phyloP scores from a whole-genome alignment of 2,888 invertebrate genomes.

The Ypsolopha sequella region DNA sequence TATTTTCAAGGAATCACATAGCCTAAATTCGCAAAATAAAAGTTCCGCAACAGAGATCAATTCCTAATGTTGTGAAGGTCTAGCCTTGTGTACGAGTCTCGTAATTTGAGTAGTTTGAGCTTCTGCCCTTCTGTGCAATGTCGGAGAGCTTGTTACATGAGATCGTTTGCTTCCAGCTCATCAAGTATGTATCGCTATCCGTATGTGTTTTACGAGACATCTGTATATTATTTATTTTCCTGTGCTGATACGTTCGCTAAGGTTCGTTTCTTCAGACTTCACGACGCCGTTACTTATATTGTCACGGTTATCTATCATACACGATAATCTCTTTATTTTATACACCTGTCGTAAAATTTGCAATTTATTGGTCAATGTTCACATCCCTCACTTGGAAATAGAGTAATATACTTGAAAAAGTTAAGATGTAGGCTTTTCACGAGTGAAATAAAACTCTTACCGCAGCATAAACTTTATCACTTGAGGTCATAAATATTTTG shows the following conservation, averaged over 20 bases:
- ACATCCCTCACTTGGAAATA: constrained; percentile 7
- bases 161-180: not conserved
- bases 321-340: constrained; percentile 4
- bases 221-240: not conserved
- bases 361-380: constrained; percentile 9
- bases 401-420: constrained; percentile 11
- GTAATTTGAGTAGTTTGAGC: not conserved
- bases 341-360: constrained; percentile 2
- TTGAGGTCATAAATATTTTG: constrained; percentile 57
- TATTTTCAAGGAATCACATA: constrained; percentile 61
- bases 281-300: constrained; percentile 1
- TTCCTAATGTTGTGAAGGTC: too few relatives aligned
- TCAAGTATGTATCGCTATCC: not conserved
- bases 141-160: not conserved
- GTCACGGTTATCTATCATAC: not conserved
- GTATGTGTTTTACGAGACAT: not conserved
- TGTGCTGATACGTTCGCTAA: not conserved
- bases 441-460: constrained; percentile 57
- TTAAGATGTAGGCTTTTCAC: constrained; percentile 30
- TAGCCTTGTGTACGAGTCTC: too few relatives aligned
- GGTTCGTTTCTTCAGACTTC: not conserved
- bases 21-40: constrained; percentile 54
- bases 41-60: constrained; percentile 47
- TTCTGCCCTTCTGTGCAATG: not conserved
- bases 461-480: constrained; percentile 60